Conservation (phyloP, 1,140 invertebrate species). For the Sinonovacula constricta region DNA sequence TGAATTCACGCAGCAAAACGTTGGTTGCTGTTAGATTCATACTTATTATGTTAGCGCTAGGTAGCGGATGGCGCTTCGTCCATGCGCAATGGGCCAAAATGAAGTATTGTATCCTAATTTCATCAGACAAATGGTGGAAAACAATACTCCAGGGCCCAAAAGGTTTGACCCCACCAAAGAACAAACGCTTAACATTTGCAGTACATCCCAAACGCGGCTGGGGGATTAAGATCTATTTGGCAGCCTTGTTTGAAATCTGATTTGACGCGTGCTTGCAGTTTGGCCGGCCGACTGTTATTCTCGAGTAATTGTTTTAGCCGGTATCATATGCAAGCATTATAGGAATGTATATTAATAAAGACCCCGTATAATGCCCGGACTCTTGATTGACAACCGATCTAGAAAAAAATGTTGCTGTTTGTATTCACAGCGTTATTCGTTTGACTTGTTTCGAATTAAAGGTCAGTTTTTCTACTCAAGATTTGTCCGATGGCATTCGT, state of each 20-base stretch:
- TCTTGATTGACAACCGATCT: conserved; percentile 45
- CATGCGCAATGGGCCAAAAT: conserved; percentile 15
- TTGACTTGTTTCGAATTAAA: conserved; percentile 30
- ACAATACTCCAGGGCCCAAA: conserved; percentile 39
- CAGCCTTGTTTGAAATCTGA: conserved; percentile 47
- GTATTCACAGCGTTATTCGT: conserved; percentile 29
- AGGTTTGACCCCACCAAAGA: conserved; percentile 27
- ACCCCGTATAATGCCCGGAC: conserved; percentile 23
- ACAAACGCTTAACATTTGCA: conserved; percentile 48
- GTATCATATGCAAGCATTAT: conserved; percentile 50
- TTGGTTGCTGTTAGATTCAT: background rate
- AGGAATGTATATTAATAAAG: conserved; percentile 56
- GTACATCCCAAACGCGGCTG: conserved; percentile 11
- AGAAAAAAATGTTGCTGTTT: conserved; percentile 49
- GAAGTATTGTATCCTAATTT: conserved; percentile 51
- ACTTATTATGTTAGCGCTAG: background rate
- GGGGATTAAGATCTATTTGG: conserved; percentile 49
- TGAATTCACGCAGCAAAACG: background rate
- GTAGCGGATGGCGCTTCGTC: background rate
- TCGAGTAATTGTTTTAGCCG: conserved; percentile 49
- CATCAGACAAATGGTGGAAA: conserved; percentile 45
- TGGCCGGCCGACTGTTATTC: conserved; percentile 18
- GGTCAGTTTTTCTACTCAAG: conserved; percentile 17
- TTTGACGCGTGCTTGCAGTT: conserved; percentile 50
- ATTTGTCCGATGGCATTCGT: conserved; percentile 33